These are phyloP conservation scores for Sclerodermus sp. DNA, from an alignment of 2,888 invertebrate species.

Conservation along the genomic window DNA sequence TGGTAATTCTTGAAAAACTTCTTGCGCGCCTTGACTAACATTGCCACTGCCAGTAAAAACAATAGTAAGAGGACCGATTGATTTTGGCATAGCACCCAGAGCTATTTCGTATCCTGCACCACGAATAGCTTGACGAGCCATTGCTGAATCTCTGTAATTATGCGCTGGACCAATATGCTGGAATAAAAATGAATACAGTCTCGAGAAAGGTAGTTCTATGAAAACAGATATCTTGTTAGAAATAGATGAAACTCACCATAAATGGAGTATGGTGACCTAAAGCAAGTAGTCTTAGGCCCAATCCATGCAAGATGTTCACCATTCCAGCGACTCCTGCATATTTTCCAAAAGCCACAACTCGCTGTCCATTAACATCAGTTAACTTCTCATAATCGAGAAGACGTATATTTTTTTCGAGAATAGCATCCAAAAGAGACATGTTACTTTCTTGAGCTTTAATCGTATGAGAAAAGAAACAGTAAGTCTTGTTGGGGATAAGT, in stretches of 20 bases:
- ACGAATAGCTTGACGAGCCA: slow-evolving; percentile 95
- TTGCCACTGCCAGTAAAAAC: slow-evolving; percentile 98
- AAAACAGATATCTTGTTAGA: too few relatives aligned
- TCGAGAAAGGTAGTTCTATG: too few relatives aligned
- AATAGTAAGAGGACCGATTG: slow-evolving; percentile 95
- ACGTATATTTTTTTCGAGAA: slow-evolving; percentile 94
- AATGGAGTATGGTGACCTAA: slow-evolving; percentile 99
- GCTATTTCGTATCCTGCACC: slow-evolving; percentile 99
- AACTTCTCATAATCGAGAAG: slow-evolving; percentile 97
- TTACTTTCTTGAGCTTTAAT: slow-evolving; percentile 99
- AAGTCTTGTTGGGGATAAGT: slow-evolving; percentile 93
- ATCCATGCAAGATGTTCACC: slow-evolving; percentile 96
- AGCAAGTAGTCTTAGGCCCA: slow-evolving; percentile 90
- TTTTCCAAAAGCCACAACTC: slow-evolving; percentile 98
- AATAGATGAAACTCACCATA: slow-evolving; percentile 69
- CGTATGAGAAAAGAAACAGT: slow-evolving; percentile 98
- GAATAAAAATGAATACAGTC: slow-evolving; percentile 24
- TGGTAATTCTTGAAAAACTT: slow-evolving; percentile 94
- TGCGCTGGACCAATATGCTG: slow-evolving; percentile 97
- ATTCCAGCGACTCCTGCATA: slow-evolving; percentile 98
- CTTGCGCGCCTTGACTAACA: slow-evolving; percentile 86
- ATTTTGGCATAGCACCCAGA: slow-evolving; percentile 92
- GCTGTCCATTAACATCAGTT: slow-evolving; percentile 82
- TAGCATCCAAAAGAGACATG: slow-evolving; percentile 95
- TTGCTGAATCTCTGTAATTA: slow-evolving; percentile 96